Base-by-base conservation (phyloP, 1,140 invertebrate species). In the Drosophila baimaii region DNA sequence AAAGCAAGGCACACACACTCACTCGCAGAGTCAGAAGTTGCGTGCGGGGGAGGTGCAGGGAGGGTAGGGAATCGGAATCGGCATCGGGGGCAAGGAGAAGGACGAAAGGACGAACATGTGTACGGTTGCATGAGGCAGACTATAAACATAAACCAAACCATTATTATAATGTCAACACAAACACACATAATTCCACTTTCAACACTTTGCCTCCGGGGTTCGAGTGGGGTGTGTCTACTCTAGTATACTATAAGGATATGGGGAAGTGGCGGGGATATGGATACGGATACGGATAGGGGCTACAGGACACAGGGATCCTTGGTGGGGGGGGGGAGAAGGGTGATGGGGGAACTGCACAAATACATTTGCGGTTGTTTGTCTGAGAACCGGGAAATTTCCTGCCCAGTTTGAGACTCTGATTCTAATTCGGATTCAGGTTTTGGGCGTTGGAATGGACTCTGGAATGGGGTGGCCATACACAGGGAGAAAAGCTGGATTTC, bases 111-210 rank as follows among this genome's bases (percentile, higher is more conserved):
- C 63, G 72, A 66, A 62, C 74, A 76, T 70, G 76, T 58, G 74
- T 68, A 65, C 47, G 62, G 49, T 41, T 81, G 79, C 72, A 81
- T 82, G 69, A 58, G 69, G 59, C 59, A 82, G 79, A 82, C 79
- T 82, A 82, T 82, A 82, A 82, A 82, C 79, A 82, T 81, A 81
- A 82, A 82, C 79, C 79, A 82, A 81, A 82, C 79, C 79, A 82
- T 82, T 82, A 82, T 82, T 82, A 82, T 82, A 82, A 82, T 82
- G 79, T 82, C 79, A 82, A 82, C 79, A 82, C 79, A 81, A 81
- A 81, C 79, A 82, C 79, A 81, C 79, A 81, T 81, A 81, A 81
- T 81, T 81, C 79, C 73, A 81, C 79, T 81, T 81, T 81, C 79
- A 81, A 81, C 79, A 81, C 79, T 81, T 81, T 77, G 70, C 62